Conservation (phyloP, 2,888 invertebrate species). For the Strigamia transsilvanica region DNA sequence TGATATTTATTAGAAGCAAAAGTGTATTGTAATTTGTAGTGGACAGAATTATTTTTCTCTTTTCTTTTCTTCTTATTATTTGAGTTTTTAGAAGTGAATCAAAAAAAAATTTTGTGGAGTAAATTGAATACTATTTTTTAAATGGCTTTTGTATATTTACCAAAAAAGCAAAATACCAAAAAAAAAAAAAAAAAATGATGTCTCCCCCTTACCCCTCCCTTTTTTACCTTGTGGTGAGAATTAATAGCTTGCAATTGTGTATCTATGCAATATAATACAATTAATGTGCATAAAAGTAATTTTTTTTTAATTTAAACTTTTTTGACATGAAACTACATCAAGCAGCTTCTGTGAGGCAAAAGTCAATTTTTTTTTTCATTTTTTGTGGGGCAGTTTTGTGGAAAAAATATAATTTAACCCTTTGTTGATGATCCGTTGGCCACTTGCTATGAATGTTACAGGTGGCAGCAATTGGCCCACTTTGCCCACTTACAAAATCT, state of each 20-base stretch:
- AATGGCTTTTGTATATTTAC: slow-evolving; percentile 44
- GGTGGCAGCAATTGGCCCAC: slow-evolving; percentile 51
- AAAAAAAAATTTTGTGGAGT: slow-evolving; percentile 2
- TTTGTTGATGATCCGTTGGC: slow-evolving; percentile 41
- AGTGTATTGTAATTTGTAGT: slow-evolving; percentile 36
- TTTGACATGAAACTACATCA: slow-evolving; percentile 43
- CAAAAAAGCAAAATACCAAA: slow-evolving; percentile 22
- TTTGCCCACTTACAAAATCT: slow-evolving; percentile 52
- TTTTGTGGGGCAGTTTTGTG: not conserved
- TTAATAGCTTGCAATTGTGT: slow-evolving; percentile 37
- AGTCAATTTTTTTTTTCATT: not conserved
- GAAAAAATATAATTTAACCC: not conserved
- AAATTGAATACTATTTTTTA: slow-evolving; percentile 36
- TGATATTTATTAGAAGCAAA: slow-evolving; percentile 4
- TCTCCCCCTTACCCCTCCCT: not conserved
- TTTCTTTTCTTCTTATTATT: not conserved
- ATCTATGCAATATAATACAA: slow-evolving; percentile 24
- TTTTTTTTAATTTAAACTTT: slow-evolving; percentile 14
- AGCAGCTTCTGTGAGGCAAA: slow-evolving; percentile 43
- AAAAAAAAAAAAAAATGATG: not conserved
- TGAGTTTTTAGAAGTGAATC: slow-evolving; percentile 24
- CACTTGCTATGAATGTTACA: slow-evolving; percentile 46
- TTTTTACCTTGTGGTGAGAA: not conserved
- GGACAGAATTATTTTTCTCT: not conserved
- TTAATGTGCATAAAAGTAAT: not conserved